These are phyloP conservation scores for Crotalus viridis DNA, from an alignment of 2,113 vertebrate species.

Conservation along the genomic window DNA sequence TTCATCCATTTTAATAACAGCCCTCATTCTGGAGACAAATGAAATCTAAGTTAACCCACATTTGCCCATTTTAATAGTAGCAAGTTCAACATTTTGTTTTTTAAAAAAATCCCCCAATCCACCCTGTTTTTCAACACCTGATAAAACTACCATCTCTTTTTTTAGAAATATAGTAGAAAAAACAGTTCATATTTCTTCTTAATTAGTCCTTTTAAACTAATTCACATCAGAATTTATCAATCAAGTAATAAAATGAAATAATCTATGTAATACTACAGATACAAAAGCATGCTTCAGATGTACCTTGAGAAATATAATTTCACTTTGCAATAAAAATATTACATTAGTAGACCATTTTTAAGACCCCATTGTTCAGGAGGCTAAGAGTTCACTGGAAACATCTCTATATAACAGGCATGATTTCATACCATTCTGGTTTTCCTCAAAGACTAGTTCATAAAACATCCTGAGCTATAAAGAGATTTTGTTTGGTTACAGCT, in stretches of 20 bases:
- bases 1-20: not conserved
- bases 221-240: slow-evolving; percentile 45
- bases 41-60: slow-evolving; percentile 21
- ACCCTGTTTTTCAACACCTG: not conserved
- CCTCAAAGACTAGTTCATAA: not conserved
- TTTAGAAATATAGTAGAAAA: slow-evolving; percentile 15
- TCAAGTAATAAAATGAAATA: slow-evolving; percentile 55
- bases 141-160: slow-evolving; percentile 20
- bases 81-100: not conserved
- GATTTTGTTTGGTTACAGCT: not conserved
- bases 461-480: not conserved
- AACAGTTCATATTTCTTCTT: slow-evolving; percentile 48
- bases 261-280: not conserved
- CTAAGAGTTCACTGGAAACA: not conserved
- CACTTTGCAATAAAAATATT: slow-evolving; percentile 24
- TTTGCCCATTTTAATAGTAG: not conserved
- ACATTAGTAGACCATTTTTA: slow-evolving; percentile 32
- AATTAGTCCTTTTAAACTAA: slow-evolving; percentile 53
- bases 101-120: not conserved
- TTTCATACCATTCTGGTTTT: not conserved
- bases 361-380: not conserved
- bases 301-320: slow-evolving; percentile 20
- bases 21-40: not conserved
- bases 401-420: not conserved
- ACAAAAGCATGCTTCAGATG: not conserved